These are phyloP conservation scores for Pammene aurita DNA, from an alignment of 2,888 invertebrate species.

Conservation along the genomic window DNA sequence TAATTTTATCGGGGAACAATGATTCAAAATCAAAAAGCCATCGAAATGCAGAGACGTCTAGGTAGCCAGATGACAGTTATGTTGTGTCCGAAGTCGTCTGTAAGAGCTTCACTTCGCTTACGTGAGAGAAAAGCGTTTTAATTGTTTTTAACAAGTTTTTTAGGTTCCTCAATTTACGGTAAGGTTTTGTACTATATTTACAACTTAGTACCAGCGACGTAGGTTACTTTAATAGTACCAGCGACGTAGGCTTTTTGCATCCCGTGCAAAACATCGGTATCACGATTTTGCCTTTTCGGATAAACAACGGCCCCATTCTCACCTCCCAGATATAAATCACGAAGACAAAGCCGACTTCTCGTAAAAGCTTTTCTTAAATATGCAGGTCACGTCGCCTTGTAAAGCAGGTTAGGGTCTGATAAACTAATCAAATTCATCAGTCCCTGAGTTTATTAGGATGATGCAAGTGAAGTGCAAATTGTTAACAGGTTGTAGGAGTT, in stretches of 20 bases:
- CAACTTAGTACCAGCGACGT: too few species aligned
- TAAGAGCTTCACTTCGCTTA: too few species aligned
- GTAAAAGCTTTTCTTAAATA: slow-evolving; percentile 54
- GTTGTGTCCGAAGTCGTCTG: too few species aligned
- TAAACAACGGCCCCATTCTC: slow-evolving; percentile 36
- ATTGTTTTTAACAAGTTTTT: too few species aligned
- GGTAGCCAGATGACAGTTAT: too few species aligned
- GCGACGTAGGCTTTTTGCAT: not conserved
- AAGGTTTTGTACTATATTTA: too few species aligned
- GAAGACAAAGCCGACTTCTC: slow-evolving; percentile 36
- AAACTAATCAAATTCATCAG: slow-evolving; percentile 74
- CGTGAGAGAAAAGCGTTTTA: too few species aligned
- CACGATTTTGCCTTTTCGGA: slow-evolving; percentile 5
- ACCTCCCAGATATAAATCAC: slow-evolving; percentile 39
- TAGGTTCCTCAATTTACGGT: too few species aligned
- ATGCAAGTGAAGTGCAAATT: slow-evolving; percentile 37
- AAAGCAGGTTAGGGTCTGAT: slow-evolving; percentile 66
- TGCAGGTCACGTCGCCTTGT: slow-evolving; percentile 64
- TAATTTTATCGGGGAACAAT: too few species aligned
- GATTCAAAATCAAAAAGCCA: too few species aligned
- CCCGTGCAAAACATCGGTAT: slow-evolving; percentile 16
- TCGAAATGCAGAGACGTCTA: too few species aligned
- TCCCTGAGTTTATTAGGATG: slow-evolving; percentile 43
- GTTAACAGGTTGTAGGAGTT: slow-evolving; percentile 18
- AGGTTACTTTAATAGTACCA: too few species aligned